Conservation (phyloP, 2,113 vertebrate genomes). For the Mobula hypostoma region DNA sequence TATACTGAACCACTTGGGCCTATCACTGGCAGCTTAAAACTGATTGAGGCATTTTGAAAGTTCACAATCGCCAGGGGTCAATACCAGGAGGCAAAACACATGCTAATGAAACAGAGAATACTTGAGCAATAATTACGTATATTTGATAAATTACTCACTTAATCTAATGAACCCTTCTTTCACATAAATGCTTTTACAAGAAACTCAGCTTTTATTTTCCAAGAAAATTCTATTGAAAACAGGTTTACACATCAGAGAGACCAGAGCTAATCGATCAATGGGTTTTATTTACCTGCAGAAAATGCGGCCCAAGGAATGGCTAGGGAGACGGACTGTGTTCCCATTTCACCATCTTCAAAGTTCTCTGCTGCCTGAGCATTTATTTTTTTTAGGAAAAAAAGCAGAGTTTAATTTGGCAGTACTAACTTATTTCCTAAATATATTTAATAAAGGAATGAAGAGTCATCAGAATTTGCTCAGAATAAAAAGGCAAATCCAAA, state of each 20-base stretch:
- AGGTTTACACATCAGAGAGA: not conserved
- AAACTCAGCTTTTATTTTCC: not conserved
- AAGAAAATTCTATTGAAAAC: not conserved
- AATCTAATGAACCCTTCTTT: not conserved
- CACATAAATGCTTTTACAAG: not conserved
- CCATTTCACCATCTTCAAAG: slow-evolving; percentile 57
- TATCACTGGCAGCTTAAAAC: not conserved
- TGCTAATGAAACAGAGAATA: not conserved
- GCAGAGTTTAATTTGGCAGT: slow-evolving; percentile 25
- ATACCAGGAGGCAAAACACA: not conserved
- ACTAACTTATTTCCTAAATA: slow-evolving; percentile 22
- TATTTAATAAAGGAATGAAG: slow-evolving; percentile 21
- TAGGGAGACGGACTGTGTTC: slow-evolving; percentile 57
- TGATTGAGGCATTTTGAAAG: not conserved
- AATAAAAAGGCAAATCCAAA: slow-evolving; percentile 7
- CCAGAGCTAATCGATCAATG: not conserved
- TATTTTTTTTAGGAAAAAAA: not conserved
- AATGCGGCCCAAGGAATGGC: slow-evolving; percentile 69
- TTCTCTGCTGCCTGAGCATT: slow-evolving; percentile 59
- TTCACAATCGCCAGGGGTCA: not conserved
- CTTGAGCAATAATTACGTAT: not conserved
- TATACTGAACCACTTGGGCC: not conserved
- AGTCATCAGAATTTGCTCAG: slow-evolving; percentile 28
- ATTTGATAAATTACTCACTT: not conserved
- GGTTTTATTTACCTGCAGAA: slow-evolving; percentile 56